Conservation (phyloP, 2,888 invertebrate genomes). For the Protonemura montana region DNA sequence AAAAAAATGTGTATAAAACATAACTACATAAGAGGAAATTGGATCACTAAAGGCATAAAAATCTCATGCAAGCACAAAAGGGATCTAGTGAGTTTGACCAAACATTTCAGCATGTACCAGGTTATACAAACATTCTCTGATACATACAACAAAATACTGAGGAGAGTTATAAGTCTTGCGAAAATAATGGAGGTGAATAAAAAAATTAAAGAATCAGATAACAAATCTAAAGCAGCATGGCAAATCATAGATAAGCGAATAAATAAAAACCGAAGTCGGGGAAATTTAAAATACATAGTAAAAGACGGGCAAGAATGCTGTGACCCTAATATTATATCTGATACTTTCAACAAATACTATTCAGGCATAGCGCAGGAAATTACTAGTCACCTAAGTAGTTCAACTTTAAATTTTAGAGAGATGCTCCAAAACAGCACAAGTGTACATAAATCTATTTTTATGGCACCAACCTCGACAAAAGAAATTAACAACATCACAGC, state of each 20-base stretch:
- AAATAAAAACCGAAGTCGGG: background rate
- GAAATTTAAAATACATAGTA: background rate
- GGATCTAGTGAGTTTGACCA: background rate
- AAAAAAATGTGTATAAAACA: background rate
- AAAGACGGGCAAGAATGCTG: background rate
- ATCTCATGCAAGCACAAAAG: background rate
- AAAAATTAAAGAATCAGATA: background rate
- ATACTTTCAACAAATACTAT: background rate
- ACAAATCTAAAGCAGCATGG: background rate
- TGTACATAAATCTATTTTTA: background rate
- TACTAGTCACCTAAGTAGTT: background rate
- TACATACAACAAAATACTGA: background rate
- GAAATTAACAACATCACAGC: background rate
- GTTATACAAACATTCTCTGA: background rate
- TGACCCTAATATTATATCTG: background rate
- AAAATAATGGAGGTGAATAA: background rate
- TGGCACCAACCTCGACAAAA: constrained; percentile 8
- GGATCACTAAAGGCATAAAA: background rate
- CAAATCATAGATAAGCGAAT: background rate
- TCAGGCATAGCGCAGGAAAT: background rate
- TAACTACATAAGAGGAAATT: background rate
- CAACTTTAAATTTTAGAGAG: background rate
- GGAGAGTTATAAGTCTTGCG: background rate
- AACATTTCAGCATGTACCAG: background rate
- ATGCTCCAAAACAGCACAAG: background rate